These are phyloP conservation scores for Drosophila quinaria DNA, from an alignment of 2,888 invertebrate species.

Conservation along the genomic window DNA sequence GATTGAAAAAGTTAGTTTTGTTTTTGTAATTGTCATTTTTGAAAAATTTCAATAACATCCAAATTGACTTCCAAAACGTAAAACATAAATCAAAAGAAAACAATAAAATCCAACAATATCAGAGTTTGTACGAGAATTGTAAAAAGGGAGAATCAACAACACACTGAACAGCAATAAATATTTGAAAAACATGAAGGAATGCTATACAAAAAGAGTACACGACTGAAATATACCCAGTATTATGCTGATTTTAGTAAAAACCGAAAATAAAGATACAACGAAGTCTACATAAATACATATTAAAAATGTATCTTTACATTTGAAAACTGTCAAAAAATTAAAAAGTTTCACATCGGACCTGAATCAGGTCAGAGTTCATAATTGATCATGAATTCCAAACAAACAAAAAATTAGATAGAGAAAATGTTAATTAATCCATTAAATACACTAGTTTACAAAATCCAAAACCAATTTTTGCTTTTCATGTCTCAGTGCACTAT, in stretches of 20 bases:
- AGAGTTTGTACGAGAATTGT: slow-evolving; percentile 23
- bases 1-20: not conserved
- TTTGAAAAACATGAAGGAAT: not conserved
- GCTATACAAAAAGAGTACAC: not conserved
- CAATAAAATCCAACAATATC: slow-evolving; percentile 52
- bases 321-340: not conserved
- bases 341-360: too few relatives aligned
- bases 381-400: not conserved
- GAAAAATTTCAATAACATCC: slow-evolving; percentile 8
- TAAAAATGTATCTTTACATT: not conserved
- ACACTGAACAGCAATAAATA: slow-evolving; percentile 13
- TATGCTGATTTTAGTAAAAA: not conserved
- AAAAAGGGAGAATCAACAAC: slow-evolving; percentile 7
- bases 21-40: not conserved
- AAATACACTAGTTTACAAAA: too few relatives aligned
- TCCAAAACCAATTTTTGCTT: too few relatives aligned
- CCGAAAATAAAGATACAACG: too few relatives aligned
- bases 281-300: too few relatives aligned
- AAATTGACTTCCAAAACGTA: slow-evolving; percentile 16
- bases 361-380: too few relatives aligned
- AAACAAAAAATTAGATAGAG: not conserved
- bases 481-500: too few relatives aligned
- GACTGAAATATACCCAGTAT: slow-evolving; percentile 3
- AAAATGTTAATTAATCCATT: not conserved
- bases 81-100: slow-evolving; percentile 47